phyloP scores from a whole-genome alignment of 2,797 vertebrate genomes.

The Cossypha niveicapilla region DNA sequence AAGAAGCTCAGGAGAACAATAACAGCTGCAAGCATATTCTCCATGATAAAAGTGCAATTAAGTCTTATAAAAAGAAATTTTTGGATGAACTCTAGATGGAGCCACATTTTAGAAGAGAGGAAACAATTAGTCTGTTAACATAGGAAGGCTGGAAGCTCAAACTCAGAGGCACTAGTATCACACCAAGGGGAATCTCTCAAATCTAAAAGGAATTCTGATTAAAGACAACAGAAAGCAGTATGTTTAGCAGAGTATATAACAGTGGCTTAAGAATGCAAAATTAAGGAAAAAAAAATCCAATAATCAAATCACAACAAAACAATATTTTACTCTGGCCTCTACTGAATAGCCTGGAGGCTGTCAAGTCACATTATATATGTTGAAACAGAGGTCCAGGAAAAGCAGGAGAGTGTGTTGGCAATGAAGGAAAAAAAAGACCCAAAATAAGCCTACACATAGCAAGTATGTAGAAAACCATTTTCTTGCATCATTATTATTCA shows the following conservation, averaged over 20 bases:
- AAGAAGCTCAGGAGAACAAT: neutral
- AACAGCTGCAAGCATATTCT: neutral
- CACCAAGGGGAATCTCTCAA: neutral
- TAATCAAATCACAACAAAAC: neutral
- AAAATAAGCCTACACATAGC: neutral
- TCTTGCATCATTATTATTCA: neutral
- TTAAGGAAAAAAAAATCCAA: neutral
- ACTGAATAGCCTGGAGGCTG: neutral
- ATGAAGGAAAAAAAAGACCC: accelerated
- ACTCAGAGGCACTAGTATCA: neutral
- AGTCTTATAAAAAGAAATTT: neutral
- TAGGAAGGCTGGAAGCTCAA: neutral
- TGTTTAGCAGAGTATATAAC: neutral
- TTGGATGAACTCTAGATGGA: neutral
- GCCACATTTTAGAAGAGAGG: neutral
- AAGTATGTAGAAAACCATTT: neutral
- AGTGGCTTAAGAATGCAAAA: neutral
- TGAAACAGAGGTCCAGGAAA: neutral
- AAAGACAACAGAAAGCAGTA: neutral
- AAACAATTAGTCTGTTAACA: neutral
- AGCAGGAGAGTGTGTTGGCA: neutral
- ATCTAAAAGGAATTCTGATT: neutral
- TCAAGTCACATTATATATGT: neutral
- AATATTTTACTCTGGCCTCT: neutral
- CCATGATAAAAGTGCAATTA: neutral